These are phyloP conservation scores for Xenops minutus DNA, from an alignment of 2,797 vertebrate genomes.

Conservation along the genomic window DNA sequence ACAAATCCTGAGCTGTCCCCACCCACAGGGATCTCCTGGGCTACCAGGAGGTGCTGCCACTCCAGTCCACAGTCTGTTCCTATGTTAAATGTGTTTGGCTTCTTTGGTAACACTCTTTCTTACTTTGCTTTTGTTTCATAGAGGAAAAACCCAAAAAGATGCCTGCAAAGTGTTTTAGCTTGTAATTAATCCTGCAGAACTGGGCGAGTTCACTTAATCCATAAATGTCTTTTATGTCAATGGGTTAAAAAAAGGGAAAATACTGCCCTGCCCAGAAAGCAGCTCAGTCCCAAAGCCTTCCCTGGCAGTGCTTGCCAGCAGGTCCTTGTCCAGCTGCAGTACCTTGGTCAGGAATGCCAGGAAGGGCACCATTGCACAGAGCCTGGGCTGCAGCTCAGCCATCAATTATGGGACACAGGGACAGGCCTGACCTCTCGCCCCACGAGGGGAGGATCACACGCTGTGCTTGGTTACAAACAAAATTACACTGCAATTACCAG, in stretches of 20 bases:
- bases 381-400: background rate
- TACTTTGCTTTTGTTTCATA: background rate
- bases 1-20: rapidly evolving
- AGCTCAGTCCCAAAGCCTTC: background rate
- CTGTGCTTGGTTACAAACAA: constrained; percentile 47
- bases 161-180: background rate
- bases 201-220: background rate
- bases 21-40: background rate
- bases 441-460: constrained; percentile 37
- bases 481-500: constrained; percentile 56
- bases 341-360: constrained; percentile 2
- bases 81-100: background rate
- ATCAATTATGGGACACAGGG: constrained; percentile 15
- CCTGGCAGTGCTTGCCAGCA: background rate
- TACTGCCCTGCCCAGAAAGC: background rate
- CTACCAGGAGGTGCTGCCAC: background rate
- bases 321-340: background rate
- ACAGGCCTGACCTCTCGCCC: constrained; percentile 31
- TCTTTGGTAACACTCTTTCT: background rate
- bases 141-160: background rate
- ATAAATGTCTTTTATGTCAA: background rate
- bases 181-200: background rate
- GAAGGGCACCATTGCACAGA: background rate
- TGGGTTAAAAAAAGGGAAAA: background rate
- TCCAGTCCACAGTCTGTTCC: background rate